Evolutionary conservation across 2,888 invertebrate species (phyloP), one percentile per base, ranked within the genome.

Genomic region (Helobdella robusta): DNA sequence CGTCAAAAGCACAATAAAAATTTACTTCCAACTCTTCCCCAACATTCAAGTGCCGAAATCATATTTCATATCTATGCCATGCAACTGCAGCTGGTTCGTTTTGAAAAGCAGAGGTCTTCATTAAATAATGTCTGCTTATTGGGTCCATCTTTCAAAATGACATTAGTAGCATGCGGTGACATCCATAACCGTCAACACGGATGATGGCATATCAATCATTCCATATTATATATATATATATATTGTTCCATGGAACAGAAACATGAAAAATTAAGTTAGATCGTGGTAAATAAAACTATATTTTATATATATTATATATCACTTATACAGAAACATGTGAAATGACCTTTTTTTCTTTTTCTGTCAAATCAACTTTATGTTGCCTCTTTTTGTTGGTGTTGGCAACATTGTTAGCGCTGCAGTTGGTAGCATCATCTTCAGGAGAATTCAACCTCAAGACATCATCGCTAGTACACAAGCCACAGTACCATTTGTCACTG

Each of bases 401-500:
- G n/a, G n/a, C n/a, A n/a, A n/a, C n/a, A n/a, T n/a, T n/a, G n/a
- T n/a, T n/a, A n/a, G n/a, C n/a, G n/a, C n/a, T n/a, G n/a, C n/a
- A n/a, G n/a, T n/a, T n/a, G n/a, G n/a, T n/a, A 35, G 28, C 61
- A 23, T 72, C 48, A 32, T 52, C 66, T 64, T 70, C 70, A 3
- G 71, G 73, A 66, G 69, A 69, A 23, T 71, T 69, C 25, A 74
- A 66, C 2, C 69, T 67, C 28, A 75, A 68, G n/a, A 74, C 74
- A n/a, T 75, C 72, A 75, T 89, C 86, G 81, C 89, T 88, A 72
- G 87, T 87, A 82, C 93, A 92, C 73, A 92, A 82, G 76, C 90
- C 84, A 80, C 92, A 92, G 78, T 89, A 89, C 91, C 92, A 93
- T 64, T 71, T 88, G 85, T 86, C 91, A 73, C 87, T 87, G 80